Base-by-base conservation (phyloP, 2,797 vertebrate genomes). In the Sebastes nivosus region DNA sequence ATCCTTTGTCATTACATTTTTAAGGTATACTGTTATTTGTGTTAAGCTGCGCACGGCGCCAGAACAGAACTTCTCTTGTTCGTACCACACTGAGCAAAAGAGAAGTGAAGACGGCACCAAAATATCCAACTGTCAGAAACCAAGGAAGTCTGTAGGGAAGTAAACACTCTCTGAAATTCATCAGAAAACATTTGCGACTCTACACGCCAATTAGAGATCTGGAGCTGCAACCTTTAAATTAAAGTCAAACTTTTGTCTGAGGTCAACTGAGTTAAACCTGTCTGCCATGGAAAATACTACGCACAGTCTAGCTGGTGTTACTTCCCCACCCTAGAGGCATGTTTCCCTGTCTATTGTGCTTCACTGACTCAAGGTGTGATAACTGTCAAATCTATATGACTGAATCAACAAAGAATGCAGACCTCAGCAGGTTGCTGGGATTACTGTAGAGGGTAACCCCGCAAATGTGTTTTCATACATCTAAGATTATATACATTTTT, bases 361-460 rank as follows among this genome's bases (percentile, higher is more conserved):
- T 63, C 50, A 77, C 11, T 83, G 79, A 84, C 70, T 83, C 59
- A 83, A 86, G 63, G 80, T 84, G 85, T 69, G 70, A 83, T 63
- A 68, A 52, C 58, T 29, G 73, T 77, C 71, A 50, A 57, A 74
- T 81, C n/a, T 27, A 32, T 42, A 77, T 81, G 72, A 79, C 34
- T 75, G 25, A 82, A 67, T 60, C 54, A 20, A 64, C n/a, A 67
- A 82, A 42, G 42, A 67, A 75, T 30, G 63, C 52, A 42, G 82
- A 74, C 67, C 46, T 75, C 75, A 25, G 69, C 46, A 32, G 42
- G 27, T 4, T 60, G 52, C 22, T 66, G 55, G 46, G 38, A 78
- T 64, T 65, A 63, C 42, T 38, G 22, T 34, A 79, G 5, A 30
- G 9, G n/a, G 46, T 55, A 69, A 46, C 63, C n/a, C 13, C 36